These are phyloP conservation scores for Lagenorhynchus albirostris DNA, from an alignment of 2,113 vertebrate genomes.

Conservation along the genomic window DNA sequence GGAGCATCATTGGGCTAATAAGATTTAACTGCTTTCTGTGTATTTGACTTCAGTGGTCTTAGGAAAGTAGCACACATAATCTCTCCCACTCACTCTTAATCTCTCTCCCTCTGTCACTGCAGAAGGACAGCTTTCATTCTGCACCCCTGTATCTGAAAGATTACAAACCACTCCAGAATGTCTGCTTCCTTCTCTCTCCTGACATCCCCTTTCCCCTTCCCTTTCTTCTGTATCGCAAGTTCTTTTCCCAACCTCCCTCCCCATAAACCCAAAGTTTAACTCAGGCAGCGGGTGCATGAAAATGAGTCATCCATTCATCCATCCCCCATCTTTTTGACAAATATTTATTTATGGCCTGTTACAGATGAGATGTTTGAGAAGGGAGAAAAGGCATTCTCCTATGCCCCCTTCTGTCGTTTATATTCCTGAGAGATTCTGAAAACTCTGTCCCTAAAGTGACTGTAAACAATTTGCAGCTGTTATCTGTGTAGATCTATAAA, in stretches of 20 bases:
- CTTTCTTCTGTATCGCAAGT: background rate
- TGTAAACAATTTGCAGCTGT: constrained; percentile 5
- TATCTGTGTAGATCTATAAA: constrained; percentile 10
- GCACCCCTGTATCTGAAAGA: background rate
- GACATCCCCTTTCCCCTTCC: background rate
- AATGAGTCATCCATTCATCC: background rate
- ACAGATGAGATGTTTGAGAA: background rate
- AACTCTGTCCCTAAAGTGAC: background rate
- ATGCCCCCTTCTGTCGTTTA: background rate
- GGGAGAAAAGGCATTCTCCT: background rate
- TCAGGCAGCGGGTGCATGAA: background rate
- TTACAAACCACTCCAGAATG: background rate
- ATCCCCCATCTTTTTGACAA: constrained; percentile 20
- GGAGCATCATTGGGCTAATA: background rate
- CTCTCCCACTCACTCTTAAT: background rate
- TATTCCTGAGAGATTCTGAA: constrained; percentile 23
- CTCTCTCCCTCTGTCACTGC: background rate
- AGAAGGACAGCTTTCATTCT: background rate
- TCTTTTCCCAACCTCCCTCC: background rate
- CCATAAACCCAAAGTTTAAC: background rate
- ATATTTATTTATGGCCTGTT: constrained; percentile 34
- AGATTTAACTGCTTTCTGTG: background rate
- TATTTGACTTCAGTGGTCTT: background rate
- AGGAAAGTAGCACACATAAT: background rate
- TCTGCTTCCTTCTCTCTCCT: background rate